Conservation (phyloP, 2,888 invertebrate genomes). For the Orthosia incerta region DNA sequence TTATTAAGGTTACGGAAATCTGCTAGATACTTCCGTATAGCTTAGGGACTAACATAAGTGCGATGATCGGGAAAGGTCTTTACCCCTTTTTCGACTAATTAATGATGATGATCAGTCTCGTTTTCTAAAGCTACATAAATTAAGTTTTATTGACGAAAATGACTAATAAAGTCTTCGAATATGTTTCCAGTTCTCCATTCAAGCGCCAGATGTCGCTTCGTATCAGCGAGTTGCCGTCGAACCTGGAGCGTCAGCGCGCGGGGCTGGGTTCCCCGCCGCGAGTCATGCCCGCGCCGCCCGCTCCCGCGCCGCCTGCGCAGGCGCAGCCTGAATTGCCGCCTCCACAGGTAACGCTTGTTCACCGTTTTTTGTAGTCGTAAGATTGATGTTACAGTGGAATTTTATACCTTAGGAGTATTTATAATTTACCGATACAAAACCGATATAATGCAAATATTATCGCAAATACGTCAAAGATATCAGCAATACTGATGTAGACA, state of each 20-base stretch:
- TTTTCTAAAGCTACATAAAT: not conserved
- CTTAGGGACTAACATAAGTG: too few species aligned
- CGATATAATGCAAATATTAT: too few species aligned
- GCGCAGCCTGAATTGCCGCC: constrained; percentile 47
- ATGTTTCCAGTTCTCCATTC: constrained; percentile 95
- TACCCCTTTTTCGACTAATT: not conserved
- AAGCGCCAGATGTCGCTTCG: constrained; percentile 99
- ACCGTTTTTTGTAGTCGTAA: too few species aligned
- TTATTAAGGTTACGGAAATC: too few species aligned
- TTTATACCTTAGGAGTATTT: too few species aligned
- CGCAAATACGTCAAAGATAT: too few species aligned
- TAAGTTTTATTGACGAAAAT: not conserved
- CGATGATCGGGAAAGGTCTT: not conserved
- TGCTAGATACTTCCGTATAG: too few species aligned
- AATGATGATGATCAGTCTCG: not conserved
- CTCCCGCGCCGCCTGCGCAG: constrained; percentile 82
- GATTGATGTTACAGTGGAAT: too few species aligned
- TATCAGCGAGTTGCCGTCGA: constrained; percentile 98
- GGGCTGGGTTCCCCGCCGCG: constrained; percentile 94
- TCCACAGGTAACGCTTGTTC: constrained; percentile 39
- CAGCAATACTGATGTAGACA: too few species aligned
- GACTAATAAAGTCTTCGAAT: not conserved
- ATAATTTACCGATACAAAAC: too few species aligned
- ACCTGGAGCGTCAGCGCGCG: constrained; percentile 95
- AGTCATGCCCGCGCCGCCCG: constrained; percentile 89